Evolutionary conservation across 2,888 invertebrate genomes (phyloP).

Genomic region (Drosophila merina): DNA sequence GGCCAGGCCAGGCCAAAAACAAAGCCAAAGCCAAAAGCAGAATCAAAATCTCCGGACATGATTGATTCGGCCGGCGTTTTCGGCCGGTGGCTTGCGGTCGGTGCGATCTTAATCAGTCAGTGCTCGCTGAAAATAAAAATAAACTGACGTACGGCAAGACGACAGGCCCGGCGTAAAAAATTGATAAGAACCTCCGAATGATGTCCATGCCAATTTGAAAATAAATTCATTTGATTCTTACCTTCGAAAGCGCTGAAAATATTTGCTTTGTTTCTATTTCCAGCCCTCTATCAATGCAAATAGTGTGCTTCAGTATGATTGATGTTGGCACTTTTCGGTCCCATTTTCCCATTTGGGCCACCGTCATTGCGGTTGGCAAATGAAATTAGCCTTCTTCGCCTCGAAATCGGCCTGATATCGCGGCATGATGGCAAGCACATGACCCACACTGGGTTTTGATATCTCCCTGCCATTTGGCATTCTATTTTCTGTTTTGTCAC

Average conservation of each 20-base stretch:
- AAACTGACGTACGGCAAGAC: slow-evolving; percentile 48
- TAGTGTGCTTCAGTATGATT: slow-evolving; percentile 50
- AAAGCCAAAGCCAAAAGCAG: slow-evolving; percentile 13
- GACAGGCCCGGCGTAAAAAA: slow-evolving; percentile 13
- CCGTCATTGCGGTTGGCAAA: slow-evolving; percentile 15
- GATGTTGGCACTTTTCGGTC: slow-evolving; percentile 47
- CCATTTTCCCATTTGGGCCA: not conserved
- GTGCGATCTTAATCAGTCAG: slow-evolving; percentile 62
- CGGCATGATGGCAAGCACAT: slow-evolving; percentile 58
- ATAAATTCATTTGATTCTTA: slow-evolving; percentile 52
- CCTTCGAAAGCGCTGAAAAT: slow-evolving; percentile 33
- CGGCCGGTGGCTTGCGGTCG: slow-evolving; percentile 32
- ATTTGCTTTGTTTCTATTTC: slow-evolving; percentile 8
- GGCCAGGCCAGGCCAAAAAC: slow-evolving; percentile 16
- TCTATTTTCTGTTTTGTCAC: slow-evolving; percentile 52
- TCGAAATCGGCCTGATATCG: slow-evolving; percentile 22
- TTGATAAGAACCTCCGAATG: slow-evolving; percentile 49
- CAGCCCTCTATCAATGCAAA: slow-evolving; percentile 48
- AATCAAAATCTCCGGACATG: slow-evolving; percentile 45
- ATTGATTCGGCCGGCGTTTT: slow-evolving; percentile 62
- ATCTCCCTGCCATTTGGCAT: slow-evolving; percentile 43
- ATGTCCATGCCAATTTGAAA: slow-evolving; percentile 66
- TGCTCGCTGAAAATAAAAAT: slow-evolving; percentile 61
- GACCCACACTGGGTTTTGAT: slow-evolving; percentile 51
- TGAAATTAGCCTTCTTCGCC: slow-evolving; percentile 17